Base-by-base conservation (phyloP, 37 sponge, comb jelly and placozoan species). In the Halichondria panicea region DNA sequence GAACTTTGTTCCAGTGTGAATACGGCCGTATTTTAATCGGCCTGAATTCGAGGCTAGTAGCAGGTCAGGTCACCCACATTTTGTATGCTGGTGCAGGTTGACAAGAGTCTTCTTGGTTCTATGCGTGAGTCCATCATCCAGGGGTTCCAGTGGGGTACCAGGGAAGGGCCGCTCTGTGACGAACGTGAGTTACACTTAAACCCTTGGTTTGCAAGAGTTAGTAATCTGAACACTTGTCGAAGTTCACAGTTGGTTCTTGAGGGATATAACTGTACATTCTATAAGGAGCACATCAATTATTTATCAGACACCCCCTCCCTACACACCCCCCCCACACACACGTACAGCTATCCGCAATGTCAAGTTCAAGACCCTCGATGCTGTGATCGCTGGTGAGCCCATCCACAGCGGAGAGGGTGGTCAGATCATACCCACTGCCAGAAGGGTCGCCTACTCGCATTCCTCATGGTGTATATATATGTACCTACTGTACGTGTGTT, bases 361-460 rank as follows among this genome's bases (percentile, higher is more conserved):
- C 39, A 97, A 97, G 81, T 95, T 97, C 72, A 97, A 97, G 86
- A 86, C 95, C 37, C 83, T 97, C 60, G 99, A 97, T 81, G 99
- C 99, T 1, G 88, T 92, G 25, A 83, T 97, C 13, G 82, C 96
- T 60, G 68, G 76, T 19, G 99, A 97, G 39, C 93, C 91, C 9
- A 78, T 95, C 28, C 95, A 97, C 45, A 54, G 99, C 32, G 99
- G 96, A 37, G 99, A 93, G 31, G 99, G 99, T 15, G 99, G 99
- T 22, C 99, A 97, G 86, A 92, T 97, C 62, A 97, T 97, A 50
- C 99, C 99, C n/a, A 97, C 99, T 5, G 82, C 95, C 48, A 66
- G 99, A 37, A 76, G 99, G 52, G 95, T 95, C 0, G 95, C 95
- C 27, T 97, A 91, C 81, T 94, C 95, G 95, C 95, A 24, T 95